These are phyloP conservation scores for Drosophila lowei DNA, from an alignment of 1,140 invertebrate species.

Conservation along the genomic window DNA sequence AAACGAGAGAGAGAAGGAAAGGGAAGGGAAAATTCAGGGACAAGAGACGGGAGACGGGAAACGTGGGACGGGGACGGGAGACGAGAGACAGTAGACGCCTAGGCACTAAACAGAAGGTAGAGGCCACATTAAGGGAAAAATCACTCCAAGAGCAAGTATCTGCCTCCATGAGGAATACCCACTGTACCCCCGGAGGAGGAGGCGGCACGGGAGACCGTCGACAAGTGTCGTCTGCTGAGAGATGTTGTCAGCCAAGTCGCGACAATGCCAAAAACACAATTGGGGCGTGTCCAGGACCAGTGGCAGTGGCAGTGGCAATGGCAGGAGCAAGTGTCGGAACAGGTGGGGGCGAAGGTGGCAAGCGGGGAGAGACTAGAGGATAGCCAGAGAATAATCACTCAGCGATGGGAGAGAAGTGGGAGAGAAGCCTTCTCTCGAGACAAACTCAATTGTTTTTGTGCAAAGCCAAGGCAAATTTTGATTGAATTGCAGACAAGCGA, in stretches of 20 bases:
- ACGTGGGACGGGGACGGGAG: no score
- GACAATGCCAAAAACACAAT: conserved; percentile 80
- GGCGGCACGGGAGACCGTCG: conserved; percentile 10
- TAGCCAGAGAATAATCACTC: conserved; percentile 40
- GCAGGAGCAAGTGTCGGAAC: not conserved
- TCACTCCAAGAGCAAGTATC: no score
- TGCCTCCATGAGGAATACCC: conserved; percentile 1
- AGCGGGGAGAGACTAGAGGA: not conserved
- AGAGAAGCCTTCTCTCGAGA: conserved; percentile 21
- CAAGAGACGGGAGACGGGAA: no score
- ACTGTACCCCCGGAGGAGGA: not conserved
- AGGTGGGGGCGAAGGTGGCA: conserved; percentile 13
- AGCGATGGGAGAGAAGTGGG: conserved; percentile 26
- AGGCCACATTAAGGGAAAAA: no score
- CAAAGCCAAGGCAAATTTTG: conserved; percentile 69
- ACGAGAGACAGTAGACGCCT: no score
- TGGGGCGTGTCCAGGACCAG: conserved; percentile 67
- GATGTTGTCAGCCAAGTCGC: conserved; percentile 71
- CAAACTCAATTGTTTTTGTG: conserved; percentile 73
- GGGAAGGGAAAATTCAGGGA: conserved; percentile 6
- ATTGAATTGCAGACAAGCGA: conserved; percentile 66
- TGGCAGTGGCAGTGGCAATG: conserved; percentile 12
- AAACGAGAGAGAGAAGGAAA: conserved; percentile 29
- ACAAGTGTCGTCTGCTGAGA: conserved; percentile 59
- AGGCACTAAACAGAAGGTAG: no score